Conservation (phyloP, 2,113 vertebrate species). For the Megaceryle torquata region DNA sequence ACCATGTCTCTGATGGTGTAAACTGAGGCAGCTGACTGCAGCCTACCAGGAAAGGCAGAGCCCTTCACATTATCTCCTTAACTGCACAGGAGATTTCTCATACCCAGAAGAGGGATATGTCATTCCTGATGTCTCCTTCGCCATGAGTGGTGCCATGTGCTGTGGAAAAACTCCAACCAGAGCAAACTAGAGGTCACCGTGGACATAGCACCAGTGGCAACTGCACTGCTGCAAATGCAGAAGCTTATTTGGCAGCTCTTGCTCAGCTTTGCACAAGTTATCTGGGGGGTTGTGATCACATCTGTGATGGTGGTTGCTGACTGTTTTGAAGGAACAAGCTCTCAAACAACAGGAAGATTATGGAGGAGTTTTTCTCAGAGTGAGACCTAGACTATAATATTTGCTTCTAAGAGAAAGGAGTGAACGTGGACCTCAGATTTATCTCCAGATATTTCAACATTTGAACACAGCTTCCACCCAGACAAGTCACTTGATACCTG, state of each 20-base stretch:
- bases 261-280: not conserved
- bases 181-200: not conserved
- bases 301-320: not conserved
- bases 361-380: not conserved
- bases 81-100: not conserved
- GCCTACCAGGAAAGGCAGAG: not conserved
- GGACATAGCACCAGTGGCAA: not conserved
- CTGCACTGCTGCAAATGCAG: too few relatives aligned
- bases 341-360: not conserved
- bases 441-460: not conserved
- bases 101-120: not conserved
- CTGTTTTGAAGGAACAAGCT: not conserved
- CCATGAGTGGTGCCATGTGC: not conserved
- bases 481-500: not conserved
- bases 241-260: not conserved
- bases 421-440: not conserved
- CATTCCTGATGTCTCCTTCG: not conserved
- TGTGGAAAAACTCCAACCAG: not conserved
- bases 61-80: not conserved
- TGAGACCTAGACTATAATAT: not conserved
- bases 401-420: not conserved
- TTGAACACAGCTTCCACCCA: not conserved
- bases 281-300: not conserved
- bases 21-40: not conserved
- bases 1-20: not conserved